Conservation (phyloP, 1,140 invertebrate genomes). For the Xylocopa sonorina region DNA sequence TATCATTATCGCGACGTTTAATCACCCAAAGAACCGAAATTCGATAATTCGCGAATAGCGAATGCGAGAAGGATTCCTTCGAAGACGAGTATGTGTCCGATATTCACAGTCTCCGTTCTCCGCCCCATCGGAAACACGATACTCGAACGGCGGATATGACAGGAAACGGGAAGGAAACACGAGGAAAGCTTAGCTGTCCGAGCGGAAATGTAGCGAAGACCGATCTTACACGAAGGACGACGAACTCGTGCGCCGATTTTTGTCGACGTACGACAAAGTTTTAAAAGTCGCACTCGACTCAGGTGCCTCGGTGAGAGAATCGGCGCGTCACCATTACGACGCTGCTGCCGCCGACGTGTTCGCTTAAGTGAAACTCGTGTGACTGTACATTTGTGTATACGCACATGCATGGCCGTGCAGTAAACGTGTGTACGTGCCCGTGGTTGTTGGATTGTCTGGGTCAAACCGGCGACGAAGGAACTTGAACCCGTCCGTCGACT, state of each 20-base stretch:
- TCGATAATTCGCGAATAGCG: too few species aligned
- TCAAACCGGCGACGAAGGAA: slow-evolving; percentile 38
- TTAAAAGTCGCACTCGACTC: slow-evolving; percentile 63
- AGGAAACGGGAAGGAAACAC: slow-evolving; percentile 62
- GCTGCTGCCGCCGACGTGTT: neutral
- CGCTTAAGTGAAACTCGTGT: neutral
- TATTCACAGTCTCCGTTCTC: neutral
- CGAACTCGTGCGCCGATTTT: slow-evolving; percentile 52
- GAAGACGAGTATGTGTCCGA: neutral
- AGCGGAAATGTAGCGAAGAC: slow-evolving; percentile 42
- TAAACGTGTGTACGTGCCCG: neutral
- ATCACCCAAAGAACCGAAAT: neutral
- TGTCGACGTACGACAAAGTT: slow-evolving; percentile 58
- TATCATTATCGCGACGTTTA: too few species aligned
- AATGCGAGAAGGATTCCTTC: neutral
- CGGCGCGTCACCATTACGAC: neutral
- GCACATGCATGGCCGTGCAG: too few species aligned
- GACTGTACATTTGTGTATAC: neutral
- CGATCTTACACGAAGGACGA: slow-evolving; percentile 17
- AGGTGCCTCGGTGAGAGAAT: slow-evolving; percentile 53
- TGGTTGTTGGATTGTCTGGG: slow-evolving; percentile 14
- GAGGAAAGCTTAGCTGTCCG: slow-evolving; percentile 70
- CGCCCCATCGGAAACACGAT: slow-evolving; percentile 19
- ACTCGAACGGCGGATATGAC: slow-evolving; percentile 42
- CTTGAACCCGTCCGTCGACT: slow-evolving; percentile 41